These are phyloP conservation scores for Melanaphis sacchari DNA, from an alignment of 1,140 invertebrate genomes.

Conservation along the genomic window DNA sequence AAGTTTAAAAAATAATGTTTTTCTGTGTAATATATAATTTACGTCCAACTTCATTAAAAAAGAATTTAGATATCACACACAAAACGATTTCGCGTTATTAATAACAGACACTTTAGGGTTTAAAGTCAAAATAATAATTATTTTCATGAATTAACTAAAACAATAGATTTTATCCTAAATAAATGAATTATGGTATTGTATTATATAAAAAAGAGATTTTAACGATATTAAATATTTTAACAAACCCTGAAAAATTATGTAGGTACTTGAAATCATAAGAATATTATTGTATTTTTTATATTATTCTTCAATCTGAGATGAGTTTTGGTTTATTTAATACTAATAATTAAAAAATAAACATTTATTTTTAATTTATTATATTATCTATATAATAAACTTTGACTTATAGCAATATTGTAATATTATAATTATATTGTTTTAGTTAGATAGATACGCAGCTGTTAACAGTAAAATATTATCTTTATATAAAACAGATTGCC, in stretches of 20 bases:
- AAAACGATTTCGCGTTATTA: no score
- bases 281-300: background rate
- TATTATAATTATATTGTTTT: slow-evolving; percentile 7
- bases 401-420: background rate
- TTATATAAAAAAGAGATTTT: background rate
- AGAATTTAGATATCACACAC: no score
- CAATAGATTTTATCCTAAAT: background rate
- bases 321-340: no score
- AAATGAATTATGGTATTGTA: background rate
- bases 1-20: no score
- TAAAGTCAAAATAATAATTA: no score
- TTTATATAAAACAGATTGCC: slow-evolving; percentile 66
- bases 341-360: no score
- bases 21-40: no score
- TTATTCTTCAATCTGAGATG: background rate
- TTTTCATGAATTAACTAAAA: no score
- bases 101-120: no score
- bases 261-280: background rate
- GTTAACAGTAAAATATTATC: slow-evolving; percentile 29
- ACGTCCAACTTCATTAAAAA: no score
- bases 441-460: slow-evolving; percentile 37
- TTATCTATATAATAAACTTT: background rate
- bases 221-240: background rate
- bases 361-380: background rate
- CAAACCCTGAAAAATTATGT: background rate